Percentiles rank a stretch among this genome's conserved stretches.
Conservation (phyloP, 2,888 invertebrate species). For the Hirtodrosophila histrioides region DNA sequence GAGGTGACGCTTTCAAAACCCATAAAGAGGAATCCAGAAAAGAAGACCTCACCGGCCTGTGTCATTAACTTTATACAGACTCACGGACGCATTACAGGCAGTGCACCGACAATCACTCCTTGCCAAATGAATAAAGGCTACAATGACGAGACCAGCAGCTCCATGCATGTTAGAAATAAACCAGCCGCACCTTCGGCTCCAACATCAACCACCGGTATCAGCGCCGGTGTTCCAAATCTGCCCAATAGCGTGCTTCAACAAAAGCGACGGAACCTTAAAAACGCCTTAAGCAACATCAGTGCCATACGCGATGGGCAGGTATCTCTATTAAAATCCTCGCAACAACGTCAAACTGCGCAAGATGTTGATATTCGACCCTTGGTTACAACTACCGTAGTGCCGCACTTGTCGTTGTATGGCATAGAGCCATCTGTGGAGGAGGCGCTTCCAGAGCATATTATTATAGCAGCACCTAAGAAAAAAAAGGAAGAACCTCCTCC, state of each 20-base stretch:
- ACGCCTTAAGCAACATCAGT: conserved; percentile 75
- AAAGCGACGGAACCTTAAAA: conserved; percentile 80
- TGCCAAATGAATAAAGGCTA: conserved; percentile 11
- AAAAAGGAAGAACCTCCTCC: conserved; percentile 56
- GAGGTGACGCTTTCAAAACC: conserved; percentile 38
- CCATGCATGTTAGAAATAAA: conserved; percentile 10
- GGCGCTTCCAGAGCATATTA: conserved; percentile 68
- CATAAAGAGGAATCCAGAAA: conserved; percentile 35
- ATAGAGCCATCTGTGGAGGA: conserved; percentile 65
- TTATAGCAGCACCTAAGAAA: conserved; percentile 70
- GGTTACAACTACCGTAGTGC: conserved; percentile 51
- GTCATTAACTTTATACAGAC: conserved; percentile 78
- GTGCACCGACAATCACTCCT: conserved; percentile 46
- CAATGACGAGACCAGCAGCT: conserved; percentile 39
- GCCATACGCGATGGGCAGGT: conserved; percentile 75
- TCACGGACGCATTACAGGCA: conserved; percentile 71
- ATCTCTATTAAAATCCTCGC: conserved; percentile 74
- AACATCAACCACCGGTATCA: conserved; percentile 12
- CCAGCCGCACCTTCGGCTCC: conserved; percentile 1
- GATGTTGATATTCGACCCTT: conserved; percentile 45
- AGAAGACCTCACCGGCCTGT: conserved; percentile 63
- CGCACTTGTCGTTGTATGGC: conserved; percentile 48
- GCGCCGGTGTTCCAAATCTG: conserved; percentile 44
- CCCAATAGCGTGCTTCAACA: conserved; percentile 71
- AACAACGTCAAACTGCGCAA: conserved; percentile 29